Evolutionary conservation across 2,888 invertebrate genomes (phyloP).

Genomic region (Oscheius sp.): DNA sequence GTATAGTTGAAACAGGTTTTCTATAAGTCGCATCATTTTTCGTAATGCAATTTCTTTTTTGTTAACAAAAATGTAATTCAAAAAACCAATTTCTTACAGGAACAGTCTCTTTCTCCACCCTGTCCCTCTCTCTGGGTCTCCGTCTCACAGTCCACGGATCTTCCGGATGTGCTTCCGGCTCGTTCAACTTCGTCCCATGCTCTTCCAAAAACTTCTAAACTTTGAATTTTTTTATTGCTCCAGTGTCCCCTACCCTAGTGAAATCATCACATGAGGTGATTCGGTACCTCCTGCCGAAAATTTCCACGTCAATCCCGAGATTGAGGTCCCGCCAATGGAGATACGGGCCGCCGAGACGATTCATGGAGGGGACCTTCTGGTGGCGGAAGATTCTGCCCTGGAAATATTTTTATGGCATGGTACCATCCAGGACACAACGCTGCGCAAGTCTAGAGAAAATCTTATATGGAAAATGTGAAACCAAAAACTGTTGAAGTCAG

Average conservation of each 20-base stretch:
- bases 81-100: constrained; percentile 3
- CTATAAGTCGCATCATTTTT: too few relatives aligned
- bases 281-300: constrained; percentile 53
- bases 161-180: constrained; percentile 52
- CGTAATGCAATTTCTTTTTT: too few relatives aligned
- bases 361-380: constrained; percentile 47
- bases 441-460: neutral
- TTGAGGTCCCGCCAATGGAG: constrained; percentile 58
- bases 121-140: constrained; percentile 29
- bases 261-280: constrained; percentile 50
- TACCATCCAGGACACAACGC: neutral
- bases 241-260: constrained; percentile 39
- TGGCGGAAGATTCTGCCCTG: constrained; percentile 45
- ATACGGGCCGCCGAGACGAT: constrained; percentile 41
- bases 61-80: neutral
- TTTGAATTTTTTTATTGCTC: neutral
- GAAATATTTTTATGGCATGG: neutral
- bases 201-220: constrained; percentile 52
- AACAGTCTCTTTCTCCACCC: constrained; percentile 16
- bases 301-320: constrained; percentile 52
- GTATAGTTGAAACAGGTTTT: too few relatives aligned
- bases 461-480: neutral
- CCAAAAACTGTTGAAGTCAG: too few relatives aligned
- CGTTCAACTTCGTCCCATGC: constrained; percentile 52
- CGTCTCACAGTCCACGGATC: constrained; percentile 51